These are phyloP conservation scores for Coenonympha glycerion DNA, from an alignment of 2,888 invertebrate species.

Conservation along the genomic window DNA sequence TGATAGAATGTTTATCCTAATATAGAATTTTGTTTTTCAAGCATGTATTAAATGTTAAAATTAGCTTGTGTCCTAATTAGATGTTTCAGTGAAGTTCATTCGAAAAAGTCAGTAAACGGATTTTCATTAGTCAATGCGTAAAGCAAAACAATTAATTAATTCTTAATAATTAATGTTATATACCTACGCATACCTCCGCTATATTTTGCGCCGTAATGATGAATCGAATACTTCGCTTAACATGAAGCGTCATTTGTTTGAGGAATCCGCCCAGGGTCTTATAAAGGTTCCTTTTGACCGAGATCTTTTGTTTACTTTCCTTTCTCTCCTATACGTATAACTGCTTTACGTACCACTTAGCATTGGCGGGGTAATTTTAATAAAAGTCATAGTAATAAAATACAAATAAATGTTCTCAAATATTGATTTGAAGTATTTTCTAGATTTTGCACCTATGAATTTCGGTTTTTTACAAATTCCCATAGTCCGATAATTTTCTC, in stretches of 20 bases:
- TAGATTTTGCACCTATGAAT: neutral
- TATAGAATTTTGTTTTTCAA: too few relatives aligned
- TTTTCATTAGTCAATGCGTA: too few relatives aligned
- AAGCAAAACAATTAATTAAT: too few relatives aligned
- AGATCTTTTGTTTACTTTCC: slow-evolving; percentile 6
- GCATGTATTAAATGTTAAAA: too few relatives aligned
- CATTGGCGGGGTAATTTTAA: neutral
- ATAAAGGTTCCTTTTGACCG: slow-evolving; percentile 7
- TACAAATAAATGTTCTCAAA: neutral
- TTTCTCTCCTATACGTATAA: neutral
- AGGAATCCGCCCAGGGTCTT: slow-evolving; percentile 1
- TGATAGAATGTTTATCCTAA: too few relatives aligned
- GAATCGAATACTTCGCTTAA: slow-evolving; percentile 3
- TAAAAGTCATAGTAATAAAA: neutral
- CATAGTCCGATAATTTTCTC: too few relatives aligned
- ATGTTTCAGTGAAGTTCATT: too few relatives aligned
- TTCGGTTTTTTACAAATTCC: too few relatives aligned
- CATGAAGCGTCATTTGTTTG: slow-evolving; percentile 12
- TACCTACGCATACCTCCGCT: neutral
- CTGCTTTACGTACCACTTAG: neutral
- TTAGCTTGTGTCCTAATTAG: too few relatives aligned
- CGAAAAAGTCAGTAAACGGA: too few relatives aligned
- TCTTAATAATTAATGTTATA: too few relatives aligned
- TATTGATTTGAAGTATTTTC: neutral
- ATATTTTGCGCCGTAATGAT: slow-evolving; percentile 4